phyloP scores from a whole-genome alignment of 1,140 invertebrate genomes.

The Branchinecta lindahli region DNA sequence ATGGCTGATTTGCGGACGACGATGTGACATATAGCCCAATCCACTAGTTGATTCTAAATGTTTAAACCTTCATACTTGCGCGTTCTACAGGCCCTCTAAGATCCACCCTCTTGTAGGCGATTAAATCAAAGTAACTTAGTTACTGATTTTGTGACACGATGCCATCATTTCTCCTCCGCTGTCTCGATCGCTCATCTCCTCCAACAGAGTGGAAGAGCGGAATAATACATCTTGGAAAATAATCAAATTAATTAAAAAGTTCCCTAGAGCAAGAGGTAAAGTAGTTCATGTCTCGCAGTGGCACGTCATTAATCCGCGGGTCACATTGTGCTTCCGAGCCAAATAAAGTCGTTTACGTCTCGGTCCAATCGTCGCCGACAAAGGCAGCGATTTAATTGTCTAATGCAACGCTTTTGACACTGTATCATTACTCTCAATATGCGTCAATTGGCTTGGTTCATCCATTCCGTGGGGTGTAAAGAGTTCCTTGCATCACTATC shows the following conservation, averaged over 20 bases:
- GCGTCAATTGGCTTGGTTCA: background rate
- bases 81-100: no score
- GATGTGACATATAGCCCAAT: no score
- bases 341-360: slow-evolving; percentile 10
- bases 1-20: no score
- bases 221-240: background rate
- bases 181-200: no score
- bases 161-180: no score
- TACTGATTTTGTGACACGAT: no score
- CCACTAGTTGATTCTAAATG: no score
- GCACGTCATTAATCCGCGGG: background rate
- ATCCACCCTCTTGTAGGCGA: no score
- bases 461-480: background rate
- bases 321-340: background rate
- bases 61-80: no score
- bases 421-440: background rate
- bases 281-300: background rate
- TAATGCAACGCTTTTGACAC: slow-evolving; percentile 10
- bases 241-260: slow-evolving; percentile 7
- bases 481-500: slow-evolving; percentile 8
- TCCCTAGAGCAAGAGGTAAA: slow-evolving; percentile 3
- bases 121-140: no score
- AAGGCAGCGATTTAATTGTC: slow-evolving; percentile 6
- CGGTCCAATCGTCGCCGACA: background rate
- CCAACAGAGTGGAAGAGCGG: no score